phyloP scores from a whole-genome alignment of 2,113 vertebrate genomes.

The Tachuris rubrigastra region DNA sequence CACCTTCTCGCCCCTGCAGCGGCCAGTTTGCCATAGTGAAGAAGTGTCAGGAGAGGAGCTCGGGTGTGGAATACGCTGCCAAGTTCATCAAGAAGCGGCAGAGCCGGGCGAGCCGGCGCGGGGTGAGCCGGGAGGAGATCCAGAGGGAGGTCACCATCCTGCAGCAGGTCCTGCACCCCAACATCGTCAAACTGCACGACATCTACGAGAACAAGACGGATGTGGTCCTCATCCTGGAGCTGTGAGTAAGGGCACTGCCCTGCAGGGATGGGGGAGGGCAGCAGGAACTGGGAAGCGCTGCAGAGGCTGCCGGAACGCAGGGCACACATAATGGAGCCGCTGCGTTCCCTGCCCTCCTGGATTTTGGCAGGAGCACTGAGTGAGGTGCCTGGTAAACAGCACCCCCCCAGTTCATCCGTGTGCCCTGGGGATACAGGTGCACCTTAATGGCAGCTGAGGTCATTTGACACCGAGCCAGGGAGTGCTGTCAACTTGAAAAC shows the following conservation, averaged over 20 bases:
- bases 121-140: constrained; percentile 88
- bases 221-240: constrained; percentile 93
- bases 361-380: background rate
- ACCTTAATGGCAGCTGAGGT: background rate
- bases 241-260: constrained; percentile 82
- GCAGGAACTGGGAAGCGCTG: background rate
- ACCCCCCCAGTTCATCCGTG: background rate
- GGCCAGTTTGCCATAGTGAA: constrained; percentile 97
- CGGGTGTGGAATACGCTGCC: constrained; percentile 83
- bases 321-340: background rate
- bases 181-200: constrained; percentile 89
- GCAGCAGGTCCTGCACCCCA: constrained; percentile 86
- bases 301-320: background rate
- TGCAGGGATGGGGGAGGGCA: background rate
- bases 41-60: constrained; percentile 86
- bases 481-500: background rate
- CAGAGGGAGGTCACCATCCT: constrained; percentile 93
- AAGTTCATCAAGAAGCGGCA: constrained; percentile 97
- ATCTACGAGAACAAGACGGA: constrained; percentile 94
- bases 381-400: background rate
- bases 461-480: background rate
- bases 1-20: constrained; percentile 67
- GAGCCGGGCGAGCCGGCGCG: constrained; percentile 86
- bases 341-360: background rate
- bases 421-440: background rate